Evolutionary conservation across 2,113 vertebrate genomes (phyloP), one percentile per base, ranked within the genome.

Genomic region (Gorsachius goisagi): DNA sequence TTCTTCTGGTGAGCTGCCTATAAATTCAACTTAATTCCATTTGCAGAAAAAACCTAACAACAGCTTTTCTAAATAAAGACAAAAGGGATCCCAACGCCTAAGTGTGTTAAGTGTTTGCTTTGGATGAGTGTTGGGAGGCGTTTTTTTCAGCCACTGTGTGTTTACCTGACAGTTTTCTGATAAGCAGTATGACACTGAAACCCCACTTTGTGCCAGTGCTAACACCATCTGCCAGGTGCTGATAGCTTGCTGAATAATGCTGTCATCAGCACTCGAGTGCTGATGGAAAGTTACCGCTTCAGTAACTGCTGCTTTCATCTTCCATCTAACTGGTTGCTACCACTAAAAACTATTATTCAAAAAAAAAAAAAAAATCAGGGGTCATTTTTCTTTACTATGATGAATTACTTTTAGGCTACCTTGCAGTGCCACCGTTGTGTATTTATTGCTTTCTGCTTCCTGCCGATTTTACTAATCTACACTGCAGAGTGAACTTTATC

Each of bases 141-240:
- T 47, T 37, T 95, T 92, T 94, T 91, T 90, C 39, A 67, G 95
- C 89, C 86, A 90, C 80, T 58, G n/a, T 96, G 78, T 97, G 79
- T 98, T 96, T 97, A 97, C 91, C 71, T 87, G 89, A 47, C 89
- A 89, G 69, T 87, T 95, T 94, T 93, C 95, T 95, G 97, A 96
- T 96, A 98, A 97, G 97, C 72, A 77, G 47, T 69, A 85, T 74
- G 96, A 45, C 74, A 56, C 37, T 24, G 30, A 93, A 97, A 71
- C n/a, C 71, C 64, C 53, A 79, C 59, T 84, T 80, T 85, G 86
- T 78, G 95, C 90, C 94, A 95, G 58, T 83, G 94, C 19, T 94
- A 95, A 94, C 93, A 95, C 97, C 97, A 98, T 97, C 97, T 97
- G 97, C 93, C 26, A 50, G 41, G 55, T 83, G 91, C 89, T 87